These are phyloP conservation scores for Nymphalis c-album DNA, from an alignment of 2,888 invertebrate species.

Conservation along the genomic window DNA sequence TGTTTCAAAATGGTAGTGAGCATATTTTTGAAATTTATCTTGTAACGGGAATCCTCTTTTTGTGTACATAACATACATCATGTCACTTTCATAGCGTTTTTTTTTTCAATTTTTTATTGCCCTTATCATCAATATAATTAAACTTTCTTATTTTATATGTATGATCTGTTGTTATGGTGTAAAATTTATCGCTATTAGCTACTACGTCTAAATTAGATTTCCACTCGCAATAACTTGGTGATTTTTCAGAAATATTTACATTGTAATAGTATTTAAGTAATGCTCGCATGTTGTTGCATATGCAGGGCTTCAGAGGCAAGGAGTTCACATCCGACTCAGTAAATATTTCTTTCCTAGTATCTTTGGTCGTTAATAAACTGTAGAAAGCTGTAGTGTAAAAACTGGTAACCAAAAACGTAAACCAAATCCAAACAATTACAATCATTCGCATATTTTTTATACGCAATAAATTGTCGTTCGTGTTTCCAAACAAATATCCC, in stretches of 20 bases:
- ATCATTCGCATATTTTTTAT: slow-evolving; percentile 48
- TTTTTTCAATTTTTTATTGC: slow-evolving; percentile 49
- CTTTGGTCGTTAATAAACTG: slow-evolving; percentile 50
- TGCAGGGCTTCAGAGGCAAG: slow-evolving; percentile 52
- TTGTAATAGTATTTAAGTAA: slow-evolving; percentile 53
- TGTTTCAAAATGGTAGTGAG: slow-evolving; percentile 50
- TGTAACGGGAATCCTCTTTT: slow-evolving; percentile 53
- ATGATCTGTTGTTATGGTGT: slow-evolving; percentile 50
- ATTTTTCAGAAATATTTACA: slow-evolving; percentile 46
- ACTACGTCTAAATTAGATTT: slow-evolving; percentile 48
- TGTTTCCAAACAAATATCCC: slow-evolving; percentile 55
- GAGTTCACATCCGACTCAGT: slow-evolving; percentile 42
- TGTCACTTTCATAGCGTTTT: slow-evolving; percentile 44
- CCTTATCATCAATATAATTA: slow-evolving; percentile 48
- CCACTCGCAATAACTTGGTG: slow-evolving; percentile 45
- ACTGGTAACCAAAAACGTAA: slow-evolving; percentile 57
- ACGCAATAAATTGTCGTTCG: slow-evolving; percentile 46
- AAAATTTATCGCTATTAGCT: slow-evolving; percentile 47
- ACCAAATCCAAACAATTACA: slow-evolving; percentile 60
- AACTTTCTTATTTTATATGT: slow-evolving; percentile 48
- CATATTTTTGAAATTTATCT: slow-evolving; percentile 48
- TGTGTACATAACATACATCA: slow-evolving; percentile 47
- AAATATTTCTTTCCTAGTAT: slow-evolving; percentile 22
- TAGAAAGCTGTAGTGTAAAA: slow-evolving; percentile 62
- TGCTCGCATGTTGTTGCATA: slow-evolving; percentile 46